phyloP scores from a whole-genome alignment of 2,113 vertebrate species.

The Rhinichthys klamathensis region DNA sequence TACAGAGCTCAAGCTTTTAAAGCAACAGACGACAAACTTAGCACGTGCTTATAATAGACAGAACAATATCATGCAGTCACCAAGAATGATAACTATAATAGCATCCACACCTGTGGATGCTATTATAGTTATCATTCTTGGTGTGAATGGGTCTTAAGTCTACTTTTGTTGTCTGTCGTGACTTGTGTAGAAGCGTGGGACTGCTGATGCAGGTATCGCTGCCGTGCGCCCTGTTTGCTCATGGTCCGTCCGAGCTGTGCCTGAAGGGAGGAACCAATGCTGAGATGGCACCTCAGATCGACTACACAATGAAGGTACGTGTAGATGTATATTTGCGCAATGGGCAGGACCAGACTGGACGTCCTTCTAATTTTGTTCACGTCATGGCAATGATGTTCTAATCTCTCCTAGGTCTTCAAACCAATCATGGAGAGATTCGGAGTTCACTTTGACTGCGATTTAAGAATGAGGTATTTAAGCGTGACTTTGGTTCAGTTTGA shows the following conservation, averaged over 20 bases:
- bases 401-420: conserved; percentile 88
- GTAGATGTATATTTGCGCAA: neutral
- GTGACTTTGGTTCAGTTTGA: neutral
- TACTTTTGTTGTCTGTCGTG: neutral
- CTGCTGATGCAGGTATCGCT: conserved; percentile 92
- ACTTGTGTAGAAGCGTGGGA: conserved; percentile 86
- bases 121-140: too few species aligned
- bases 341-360: too few species aligned
- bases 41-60: too few species aligned
- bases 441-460: conserved; percentile 87
- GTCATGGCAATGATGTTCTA: neutral
- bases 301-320: conserved; percentile 87
- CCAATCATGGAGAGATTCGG: conserved; percentile 91
- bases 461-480: conserved; percentile 86
- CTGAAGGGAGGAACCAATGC: conserved; percentile 96
- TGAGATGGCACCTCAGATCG: conserved; percentile 98
- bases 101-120: too few species aligned
- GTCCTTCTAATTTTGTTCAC: neutral
- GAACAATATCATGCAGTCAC: too few species aligned
- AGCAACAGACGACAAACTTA: too few species aligned
- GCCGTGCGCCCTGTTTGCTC: conserved; percentile 89
- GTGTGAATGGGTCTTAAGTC: neutral
- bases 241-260: conserved; percentile 82
- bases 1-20: too few species aligned
- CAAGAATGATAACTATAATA: too few species aligned